Evolutionary conservation across 1,140 invertebrate species (phyloP).

Genomic region (Drosophila burlai): DNA sequence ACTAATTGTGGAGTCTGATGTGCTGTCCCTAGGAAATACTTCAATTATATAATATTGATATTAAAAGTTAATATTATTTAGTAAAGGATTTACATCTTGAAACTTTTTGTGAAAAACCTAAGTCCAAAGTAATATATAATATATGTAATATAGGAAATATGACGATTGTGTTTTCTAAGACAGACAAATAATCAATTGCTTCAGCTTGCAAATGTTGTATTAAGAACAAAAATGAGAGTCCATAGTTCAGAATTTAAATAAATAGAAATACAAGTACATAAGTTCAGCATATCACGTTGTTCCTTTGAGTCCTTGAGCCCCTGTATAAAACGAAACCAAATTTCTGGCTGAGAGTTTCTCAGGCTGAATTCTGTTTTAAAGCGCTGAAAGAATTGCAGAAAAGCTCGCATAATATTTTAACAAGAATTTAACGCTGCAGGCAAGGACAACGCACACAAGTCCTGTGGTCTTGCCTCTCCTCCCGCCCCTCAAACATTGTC

Average conservation of each 20-base stretch:
- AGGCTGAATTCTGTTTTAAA: slow-evolving; percentile 42
- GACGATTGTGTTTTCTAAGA: not conserved
- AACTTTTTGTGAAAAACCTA: not conserved
- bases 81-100: not conserved
- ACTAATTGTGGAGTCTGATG: too few species aligned
- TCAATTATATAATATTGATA: not conserved
- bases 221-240: too few species aligned
- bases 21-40: not conserved
- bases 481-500: slow-evolving; percentile 23
- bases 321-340: not conserved
- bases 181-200: not conserved
- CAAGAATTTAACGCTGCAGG: slow-evolving; percentile 77
- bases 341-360: slow-evolving; percentile 4
- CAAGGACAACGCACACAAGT: slow-evolving; percentile 61
- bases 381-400: slow-evolving; percentile 44
- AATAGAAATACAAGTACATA: not conserved
- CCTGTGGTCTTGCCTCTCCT: slow-evolving; percentile 13
- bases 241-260: not conserved
- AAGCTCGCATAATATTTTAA: slow-evolving; percentile 75
- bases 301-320: too few species aligned
- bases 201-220: not conserved
- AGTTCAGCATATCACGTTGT: too few species aligned
- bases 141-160: too few species aligned
- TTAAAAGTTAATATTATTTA: not conserved
- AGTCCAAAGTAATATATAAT: not conserved